phyloP scores from a whole-genome alignment of 2,113 vertebrate genomes.

The Parus major region DNA sequence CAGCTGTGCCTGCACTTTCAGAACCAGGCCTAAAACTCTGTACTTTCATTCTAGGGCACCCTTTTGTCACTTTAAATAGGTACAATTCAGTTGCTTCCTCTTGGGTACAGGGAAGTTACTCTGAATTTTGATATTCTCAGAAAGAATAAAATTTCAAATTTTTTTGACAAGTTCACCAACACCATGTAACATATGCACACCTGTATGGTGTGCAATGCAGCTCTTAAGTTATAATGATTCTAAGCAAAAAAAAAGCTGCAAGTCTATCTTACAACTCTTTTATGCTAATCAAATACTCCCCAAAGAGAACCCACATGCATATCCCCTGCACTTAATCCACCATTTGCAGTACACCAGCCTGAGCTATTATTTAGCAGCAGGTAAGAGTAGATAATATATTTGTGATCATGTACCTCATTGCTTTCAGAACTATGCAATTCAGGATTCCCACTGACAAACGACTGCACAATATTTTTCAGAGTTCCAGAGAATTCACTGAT shows the following conservation, averaged over 20 bases:
- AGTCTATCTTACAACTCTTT: not conserved
- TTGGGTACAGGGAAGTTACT: not conserved
- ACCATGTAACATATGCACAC: not conserved
- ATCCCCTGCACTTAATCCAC: not conserved
- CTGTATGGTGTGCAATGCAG: not conserved
- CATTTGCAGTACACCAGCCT: not conserved
- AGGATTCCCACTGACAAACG: not conserved
- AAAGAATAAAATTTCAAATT: not conserved
- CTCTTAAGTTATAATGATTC: not conserved
- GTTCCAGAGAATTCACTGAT: not conserved
- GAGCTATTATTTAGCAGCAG: not conserved
- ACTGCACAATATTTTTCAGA: not conserved
- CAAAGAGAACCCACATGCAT: not conserved
- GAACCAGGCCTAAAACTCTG: not conserved
- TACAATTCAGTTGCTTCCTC: not conserved
- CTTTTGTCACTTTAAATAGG: not conserved
- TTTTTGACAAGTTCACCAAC: not conserved
- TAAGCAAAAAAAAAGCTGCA: not conserved
- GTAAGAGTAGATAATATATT: not conserved
- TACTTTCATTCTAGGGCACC: not conserved
- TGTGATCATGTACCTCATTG: not conserved
- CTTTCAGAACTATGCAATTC: not conserved
- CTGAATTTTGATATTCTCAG: not conserved
- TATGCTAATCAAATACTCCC: not conserved
- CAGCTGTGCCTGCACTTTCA: not conserved